Conservation (phyloP, 2,113 vertebrate genomes). For the Anser cygnoides region DNA sequence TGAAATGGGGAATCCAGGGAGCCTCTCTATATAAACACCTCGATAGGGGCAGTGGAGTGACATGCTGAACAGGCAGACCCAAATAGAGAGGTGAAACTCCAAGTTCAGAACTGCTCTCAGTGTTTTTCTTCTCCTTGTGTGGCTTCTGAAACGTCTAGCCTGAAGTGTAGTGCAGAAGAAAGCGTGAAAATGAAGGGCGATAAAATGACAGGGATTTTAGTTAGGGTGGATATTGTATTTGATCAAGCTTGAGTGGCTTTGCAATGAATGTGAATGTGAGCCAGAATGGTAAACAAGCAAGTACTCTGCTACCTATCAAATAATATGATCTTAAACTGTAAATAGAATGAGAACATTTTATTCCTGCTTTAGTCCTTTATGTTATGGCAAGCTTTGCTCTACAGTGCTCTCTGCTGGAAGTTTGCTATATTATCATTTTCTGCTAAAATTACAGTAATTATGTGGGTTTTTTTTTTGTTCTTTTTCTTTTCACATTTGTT, state of each 20-base stretch:
- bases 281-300: not conserved
- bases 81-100: not conserved
- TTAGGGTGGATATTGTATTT: not conserved
- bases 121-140: not conserved
- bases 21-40: not conserved
- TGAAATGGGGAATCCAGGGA: not conserved
- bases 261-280: not conserved
- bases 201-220: not conserved
- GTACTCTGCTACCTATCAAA: not conserved
- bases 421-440: not conserved
- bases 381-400: not conserved
- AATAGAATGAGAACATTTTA: not conserved
- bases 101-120: not conserved
- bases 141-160: not conserved
- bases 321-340: not conserved
- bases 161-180: not conserved
- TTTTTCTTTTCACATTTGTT: not conserved
- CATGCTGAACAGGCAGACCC: not conserved
- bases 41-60: not conserved
- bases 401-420: constrained; percentile 67
- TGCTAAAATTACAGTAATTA: not conserved
- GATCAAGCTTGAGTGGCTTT: fast-evolving
- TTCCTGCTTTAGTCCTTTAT: not conserved
- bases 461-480: not conserved
- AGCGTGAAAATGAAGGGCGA: not conserved